Base-by-base conservation (phyloP, 35 echinoderm and acorn worm species). In the Hemicentrotus pulcherrimus region DNA sequence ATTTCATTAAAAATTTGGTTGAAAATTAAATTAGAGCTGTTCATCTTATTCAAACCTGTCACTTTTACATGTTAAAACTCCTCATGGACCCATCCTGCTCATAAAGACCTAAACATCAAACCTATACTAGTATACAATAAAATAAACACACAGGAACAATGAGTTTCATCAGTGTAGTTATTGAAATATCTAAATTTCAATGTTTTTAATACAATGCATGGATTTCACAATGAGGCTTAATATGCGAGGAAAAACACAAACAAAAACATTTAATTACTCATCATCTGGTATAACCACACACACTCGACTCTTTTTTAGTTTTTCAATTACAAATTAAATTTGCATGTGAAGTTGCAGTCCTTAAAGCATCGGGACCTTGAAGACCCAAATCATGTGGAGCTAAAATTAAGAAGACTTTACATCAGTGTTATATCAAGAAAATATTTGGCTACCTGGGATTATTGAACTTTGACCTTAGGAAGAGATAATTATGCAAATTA, bases 131-230 rank as follows among this genome's bases (percentile, higher is more conserved):
- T n/a, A n/a, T n/a, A n/a, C n/a, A n/a, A n/a, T n/a, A n/a, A n/a
- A 78, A 78, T 78, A 7, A 78, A 90, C 32, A 90, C 88, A 90
- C 19, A 90, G 32, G 33, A 90, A 45, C 88, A 47, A 28, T 22
- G 28, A n/a, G 0, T 78, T 78, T 78, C 65, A 78, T 78, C 24
- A 22, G 65, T 78, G 65, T 78, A 78, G 19, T 78, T 8, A 47
- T 90, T 90, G 88, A 90, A 90, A 90, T 90, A 31, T 90, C 88
- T 90, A 90, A 90, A 47, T 90, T 90, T 90, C 88, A 90, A 78
- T 78, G 28, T 90, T 41, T 88, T 90, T 90, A 90, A 45, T 90
- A 90, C 88, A 90, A 90, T 90, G 88, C 88, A 90, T 90, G 88
- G 46, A 90, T 90, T 47, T 90, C 65, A 47, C 88, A 90, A 90